Percentiles rank a stretch among this genome's conserved stretches.
phyloP scores from a whole-genome alignment of 2,113 vertebrate genomes.

The Anarrhichthys ocellatus region DNA sequence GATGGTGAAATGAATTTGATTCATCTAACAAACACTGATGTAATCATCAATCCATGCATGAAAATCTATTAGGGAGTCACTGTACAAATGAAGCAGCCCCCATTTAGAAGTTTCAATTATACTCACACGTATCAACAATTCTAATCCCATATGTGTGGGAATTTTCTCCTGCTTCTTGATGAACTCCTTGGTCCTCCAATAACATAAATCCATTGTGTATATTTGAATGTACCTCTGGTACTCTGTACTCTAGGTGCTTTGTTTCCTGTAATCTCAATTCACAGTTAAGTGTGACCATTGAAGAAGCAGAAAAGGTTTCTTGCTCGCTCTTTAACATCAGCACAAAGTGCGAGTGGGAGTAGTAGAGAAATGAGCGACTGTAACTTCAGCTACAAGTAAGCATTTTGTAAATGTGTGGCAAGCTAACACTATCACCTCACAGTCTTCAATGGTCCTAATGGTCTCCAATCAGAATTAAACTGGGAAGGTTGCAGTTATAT shows the following conservation, averaged over 20 bases:
- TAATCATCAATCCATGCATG: conserved; percentile 19
- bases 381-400: neutral
- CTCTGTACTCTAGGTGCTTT: neutral
- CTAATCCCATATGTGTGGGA: neutral
- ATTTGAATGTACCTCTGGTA: neutral
- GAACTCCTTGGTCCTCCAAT: neutral
- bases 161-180: neutral
- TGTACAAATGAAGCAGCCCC: neutral
- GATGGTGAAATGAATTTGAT: conserved; percentile 60
- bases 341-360: conserved; percentile 27
- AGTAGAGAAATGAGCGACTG: conserved; percentile 32
- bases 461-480: neutral
- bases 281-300: conserved; percentile 3
- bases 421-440: neutral
- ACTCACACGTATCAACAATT: neutral
- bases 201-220: neutral
- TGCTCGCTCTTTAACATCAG: conserved; percentile 23
- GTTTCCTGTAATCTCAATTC: conserved; percentile 11
- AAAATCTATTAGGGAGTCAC: conserved; percentile 5
- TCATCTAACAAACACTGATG: conserved; percentile 40
- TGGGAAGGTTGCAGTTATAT: neutral
- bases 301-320: conserved; percentile 5
- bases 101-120: neutral
- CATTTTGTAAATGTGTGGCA: neutral
- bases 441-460: neutral